Conservation (phyloP, 1,140 invertebrate genomes). For the Pachyrhynchus sulphureomaculatus region DNA sequence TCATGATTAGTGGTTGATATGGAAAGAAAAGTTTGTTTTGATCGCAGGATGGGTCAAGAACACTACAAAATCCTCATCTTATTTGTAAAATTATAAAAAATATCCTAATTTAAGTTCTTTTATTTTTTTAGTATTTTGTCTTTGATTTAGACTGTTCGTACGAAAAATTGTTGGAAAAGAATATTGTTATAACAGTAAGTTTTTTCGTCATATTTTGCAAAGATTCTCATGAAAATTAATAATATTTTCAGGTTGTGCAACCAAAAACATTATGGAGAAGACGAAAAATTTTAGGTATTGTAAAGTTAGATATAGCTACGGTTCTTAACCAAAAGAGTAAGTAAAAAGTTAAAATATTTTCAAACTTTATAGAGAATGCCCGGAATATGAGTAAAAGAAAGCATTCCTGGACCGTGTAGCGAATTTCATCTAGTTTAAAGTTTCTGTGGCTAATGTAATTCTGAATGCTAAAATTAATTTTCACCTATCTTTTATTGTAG, state of each 20-base stretch:
- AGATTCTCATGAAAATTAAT: background rate
- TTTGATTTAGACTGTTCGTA: slow-evolving; percentile 63
- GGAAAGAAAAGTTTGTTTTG: no score
- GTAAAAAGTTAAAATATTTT: background rate
- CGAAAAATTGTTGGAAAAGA: slow-evolving; percentile 51
- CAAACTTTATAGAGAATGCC: background rate
- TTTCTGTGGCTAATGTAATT: no score
- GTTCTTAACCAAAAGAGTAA: slow-evolving; percentile 70
- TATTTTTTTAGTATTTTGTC: slow-evolving; percentile 63
- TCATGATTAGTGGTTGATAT: no score
- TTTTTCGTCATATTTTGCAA: slow-evolving; percentile 41
- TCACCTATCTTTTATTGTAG: no score
- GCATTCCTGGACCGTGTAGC: no score
- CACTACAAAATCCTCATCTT: no score
- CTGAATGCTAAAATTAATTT: no score
- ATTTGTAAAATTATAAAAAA: no score
- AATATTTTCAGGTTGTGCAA: slow-evolving; percentile 39
- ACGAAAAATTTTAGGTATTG: slow-evolving; percentile 63
- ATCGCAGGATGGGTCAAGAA: no score
- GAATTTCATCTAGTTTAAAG: no score
- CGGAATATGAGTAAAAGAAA: background rate
- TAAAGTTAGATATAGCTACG: slow-evolving; percentile 66
- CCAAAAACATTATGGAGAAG: slow-evolving; percentile 39
- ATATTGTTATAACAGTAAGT: slow-evolving; percentile 54
- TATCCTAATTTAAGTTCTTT: no score